Base-by-base conservation (phyloP, 2,113 vertebrate species). In the Puffinus mauretanicus region DNA sequence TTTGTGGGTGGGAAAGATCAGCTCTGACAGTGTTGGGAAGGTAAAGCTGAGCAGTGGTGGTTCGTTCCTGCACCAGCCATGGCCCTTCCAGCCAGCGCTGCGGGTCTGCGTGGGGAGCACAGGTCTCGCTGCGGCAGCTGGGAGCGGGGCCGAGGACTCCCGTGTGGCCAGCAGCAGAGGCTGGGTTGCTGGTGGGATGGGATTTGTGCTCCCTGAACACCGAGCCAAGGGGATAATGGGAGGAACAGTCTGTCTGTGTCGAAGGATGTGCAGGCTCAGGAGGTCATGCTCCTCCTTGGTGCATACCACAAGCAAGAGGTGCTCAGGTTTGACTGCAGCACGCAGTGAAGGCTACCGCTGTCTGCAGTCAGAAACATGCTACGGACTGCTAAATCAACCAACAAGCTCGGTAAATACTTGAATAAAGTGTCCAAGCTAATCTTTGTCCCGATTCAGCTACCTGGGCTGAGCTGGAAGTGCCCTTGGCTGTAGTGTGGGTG, bases 261-360 rank as follows among this genome's bases (percentile, higher is more conserved):
- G 4, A 11, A 10, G 44, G 46, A 5, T 6, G 29, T 10, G 46
- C 47, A 32, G 71, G 21, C 42, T 42, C 21, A 19, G 65, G 10
- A 14, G 54, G 11, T 18, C 16, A 3, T 6, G 0, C 3, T 29
- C 15, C 34, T 47, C 47, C 7, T 34, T 2, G 27, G 49, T 7
- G 15, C 21, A 3, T 12, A 11, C 27, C 42, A 9, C 69, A 4
- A 7, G 20, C 11, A 21, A 13, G 69, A 20, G 30, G 47, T 26
- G 49, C 49, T 87, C 15, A 6, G 42, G 49, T 16, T 14, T 38
- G 71, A 3, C 55, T 6, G 61, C 54, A 13, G 34, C 46, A 38
- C 0, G 1, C 10, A 2, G 19, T 2, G 6, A 6, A 58, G 13
- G 55, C 47, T 7, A 5, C 47, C 32, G 51, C 32, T 24, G 0